A percentile compares a stretch with the other conserved stretches of the same genome.
These are phyloP conservation scores for Eupithecia dodoneata DNA, from an alignment of 2,888 invertebrate species.

Conservation along the genomic window DNA sequence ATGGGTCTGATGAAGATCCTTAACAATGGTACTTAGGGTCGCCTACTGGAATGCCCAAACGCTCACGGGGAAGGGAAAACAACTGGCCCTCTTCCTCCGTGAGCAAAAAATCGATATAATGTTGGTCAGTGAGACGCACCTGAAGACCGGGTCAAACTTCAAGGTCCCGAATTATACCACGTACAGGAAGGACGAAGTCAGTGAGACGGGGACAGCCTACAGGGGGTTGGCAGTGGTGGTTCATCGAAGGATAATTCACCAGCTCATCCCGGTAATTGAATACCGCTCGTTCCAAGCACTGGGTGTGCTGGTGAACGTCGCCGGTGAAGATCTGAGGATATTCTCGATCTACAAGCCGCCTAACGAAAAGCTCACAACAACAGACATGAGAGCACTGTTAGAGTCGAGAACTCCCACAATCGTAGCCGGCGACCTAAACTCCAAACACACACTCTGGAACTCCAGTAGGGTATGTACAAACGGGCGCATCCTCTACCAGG, in stretches of 20 bases:
- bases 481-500: too few species aligned
- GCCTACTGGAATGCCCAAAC: conserved; percentile 18
- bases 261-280: not conserved
- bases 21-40: conserved; percentile 16
- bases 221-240: not conserved
- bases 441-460: too few species aligned
- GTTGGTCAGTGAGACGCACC: not conserved
- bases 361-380: too few species aligned
- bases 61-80: conserved; percentile 24
- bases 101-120: not conserved
- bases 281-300: not conserved
- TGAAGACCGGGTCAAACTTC: not conserved
- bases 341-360: not conserved
- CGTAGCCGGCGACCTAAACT: too few species aligned
- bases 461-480: too few species aligned
- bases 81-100: conserved; percentile 25
- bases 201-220: not conserved
- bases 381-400: too few species aligned
- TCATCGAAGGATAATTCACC: not conserved
- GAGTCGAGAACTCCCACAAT: too few species aligned
- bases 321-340: not conserved
- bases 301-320: not conserved
- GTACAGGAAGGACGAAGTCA: not conserved
- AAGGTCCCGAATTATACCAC: not conserved
- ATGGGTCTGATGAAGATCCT: conserved; percentile 20